Percentiles rank a stretch among this genome's conserved stretches.
phyloP scores from a whole-genome alignment of 2,113 vertebrate species.

The Origma solitaria region DNA sequence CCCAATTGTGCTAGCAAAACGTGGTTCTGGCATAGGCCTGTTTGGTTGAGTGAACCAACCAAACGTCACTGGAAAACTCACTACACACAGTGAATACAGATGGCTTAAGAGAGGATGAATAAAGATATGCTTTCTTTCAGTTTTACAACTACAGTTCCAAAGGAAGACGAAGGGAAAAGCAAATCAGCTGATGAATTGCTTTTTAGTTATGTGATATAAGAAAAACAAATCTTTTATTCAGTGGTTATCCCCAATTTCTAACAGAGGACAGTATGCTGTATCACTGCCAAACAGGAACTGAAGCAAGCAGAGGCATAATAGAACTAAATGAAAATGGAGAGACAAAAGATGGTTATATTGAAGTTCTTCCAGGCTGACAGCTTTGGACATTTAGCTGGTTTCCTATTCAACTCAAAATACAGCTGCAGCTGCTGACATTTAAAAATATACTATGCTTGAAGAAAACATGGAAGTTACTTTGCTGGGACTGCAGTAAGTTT shows the following conservation, averaged over 20 bases:
- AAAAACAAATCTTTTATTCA: background rate
- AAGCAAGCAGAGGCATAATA: background rate
- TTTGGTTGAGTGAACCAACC: background rate
- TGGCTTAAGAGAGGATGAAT: background rate
- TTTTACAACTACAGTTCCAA: background rate
- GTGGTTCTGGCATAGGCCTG: background rate
- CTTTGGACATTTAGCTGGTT: background rate
- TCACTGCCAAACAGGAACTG: background rate
- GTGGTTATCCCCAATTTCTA: background rate
- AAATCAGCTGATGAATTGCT: background rate
- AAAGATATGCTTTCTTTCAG: background rate
- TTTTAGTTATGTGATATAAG: background rate
- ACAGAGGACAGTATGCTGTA: background rate
- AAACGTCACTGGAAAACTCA: background rate
- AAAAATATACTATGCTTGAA: background rate
- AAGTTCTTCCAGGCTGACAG: background rate
- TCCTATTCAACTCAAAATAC: background rate
- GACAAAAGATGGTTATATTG: background rate
- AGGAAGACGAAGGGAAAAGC: background rate
- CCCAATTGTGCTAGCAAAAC: background rate
- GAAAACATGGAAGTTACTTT: background rate
- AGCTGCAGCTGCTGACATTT: background rate
- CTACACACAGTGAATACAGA: background rate
- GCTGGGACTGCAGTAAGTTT: background rate
- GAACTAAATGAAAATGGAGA: background rate